phyloP scores from a whole-genome alignment of 2,888 invertebrate genomes.

The Pandemis heparana region DNA sequence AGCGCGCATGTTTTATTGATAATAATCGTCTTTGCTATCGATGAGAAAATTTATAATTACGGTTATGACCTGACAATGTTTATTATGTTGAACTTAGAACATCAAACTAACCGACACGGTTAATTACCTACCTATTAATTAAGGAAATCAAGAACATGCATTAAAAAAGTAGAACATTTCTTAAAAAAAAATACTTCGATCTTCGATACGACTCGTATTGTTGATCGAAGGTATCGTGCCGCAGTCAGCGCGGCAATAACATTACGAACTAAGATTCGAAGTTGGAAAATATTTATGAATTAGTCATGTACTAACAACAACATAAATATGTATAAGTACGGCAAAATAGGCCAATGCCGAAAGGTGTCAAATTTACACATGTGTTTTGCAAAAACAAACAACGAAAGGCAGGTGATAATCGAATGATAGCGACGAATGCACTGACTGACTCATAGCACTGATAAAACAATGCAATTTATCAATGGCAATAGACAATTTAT shows the following conservation, averaged over 20 bases:
- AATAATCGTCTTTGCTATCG: constrained; percentile 1
- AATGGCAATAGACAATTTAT: not conserved
- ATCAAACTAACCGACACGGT: constrained; percentile 1
- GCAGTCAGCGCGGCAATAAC: no score
- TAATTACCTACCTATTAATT: no score
- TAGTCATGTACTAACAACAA: no score
- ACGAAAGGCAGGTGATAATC: constrained; percentile 24
- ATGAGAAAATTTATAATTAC: constrained; percentile 16
- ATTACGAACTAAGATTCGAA: no score
- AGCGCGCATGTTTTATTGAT: not conserved
- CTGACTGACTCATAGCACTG: constrained; percentile 17
- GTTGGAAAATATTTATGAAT: no score
- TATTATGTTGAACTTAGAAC: constrained; percentile 22
- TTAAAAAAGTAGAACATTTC: no score
- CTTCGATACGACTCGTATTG: no score
- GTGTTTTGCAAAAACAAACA: constrained; percentile 32
- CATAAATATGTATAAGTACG: not conserved
- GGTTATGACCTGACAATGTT: constrained; percentile 18
- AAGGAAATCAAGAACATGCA: no score
- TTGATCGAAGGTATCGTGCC: no score
- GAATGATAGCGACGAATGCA: not conserved
- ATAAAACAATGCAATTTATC: constrained; percentile 4
- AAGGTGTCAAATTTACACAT: constrained; percentile 30
- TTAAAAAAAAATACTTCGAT: no score
- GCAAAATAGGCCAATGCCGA: constrained; percentile 7